Conservation (phyloP, 2,113 vertebrate genomes). For the Ibidorhyncha struthersii region DNA sequence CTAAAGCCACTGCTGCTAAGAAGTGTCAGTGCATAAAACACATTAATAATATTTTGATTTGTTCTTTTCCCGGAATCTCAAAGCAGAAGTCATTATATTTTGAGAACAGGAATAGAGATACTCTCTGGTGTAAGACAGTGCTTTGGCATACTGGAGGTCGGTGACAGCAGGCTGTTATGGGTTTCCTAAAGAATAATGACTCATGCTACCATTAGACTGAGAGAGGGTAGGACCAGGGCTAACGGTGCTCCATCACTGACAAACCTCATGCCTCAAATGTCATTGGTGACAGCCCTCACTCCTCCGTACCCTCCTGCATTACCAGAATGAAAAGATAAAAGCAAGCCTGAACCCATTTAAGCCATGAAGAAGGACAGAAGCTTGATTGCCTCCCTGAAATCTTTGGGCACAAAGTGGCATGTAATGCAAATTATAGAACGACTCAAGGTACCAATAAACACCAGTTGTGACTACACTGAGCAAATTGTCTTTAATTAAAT, state of each 20-base stretch:
- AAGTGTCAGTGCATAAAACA: neutral
- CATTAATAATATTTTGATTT: conserved; percentile 7
- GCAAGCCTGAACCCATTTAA: neutral
- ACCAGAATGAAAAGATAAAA: neutral
- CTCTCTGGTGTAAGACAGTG: neutral
- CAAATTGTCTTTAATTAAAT: neutral
- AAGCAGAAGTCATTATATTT: neutral
- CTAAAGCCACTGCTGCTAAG: neutral
- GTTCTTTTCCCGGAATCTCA: neutral
- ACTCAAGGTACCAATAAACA: neutral
- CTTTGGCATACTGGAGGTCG: neutral
- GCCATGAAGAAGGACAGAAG: neutral
- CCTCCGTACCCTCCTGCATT: neutral
- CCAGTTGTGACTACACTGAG: neutral
- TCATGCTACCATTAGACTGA: neutral
- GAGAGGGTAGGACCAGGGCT: neutral
- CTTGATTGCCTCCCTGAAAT: neutral
- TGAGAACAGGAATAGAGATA: neutral
- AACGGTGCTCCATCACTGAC: neutral
- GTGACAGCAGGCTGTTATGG: neutral
- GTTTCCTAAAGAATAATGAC: conserved; percentile 24
- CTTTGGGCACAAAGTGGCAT: neutral
- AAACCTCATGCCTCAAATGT: neutral
- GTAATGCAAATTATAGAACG: neutral
- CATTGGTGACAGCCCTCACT: neutral